Percentiles rank a stretch among this genome's conserved stretches.
Evolutionary conservation across 1,140 invertebrate genomes (phyloP).

Genomic region (Agrypnia vestita): DNA sequence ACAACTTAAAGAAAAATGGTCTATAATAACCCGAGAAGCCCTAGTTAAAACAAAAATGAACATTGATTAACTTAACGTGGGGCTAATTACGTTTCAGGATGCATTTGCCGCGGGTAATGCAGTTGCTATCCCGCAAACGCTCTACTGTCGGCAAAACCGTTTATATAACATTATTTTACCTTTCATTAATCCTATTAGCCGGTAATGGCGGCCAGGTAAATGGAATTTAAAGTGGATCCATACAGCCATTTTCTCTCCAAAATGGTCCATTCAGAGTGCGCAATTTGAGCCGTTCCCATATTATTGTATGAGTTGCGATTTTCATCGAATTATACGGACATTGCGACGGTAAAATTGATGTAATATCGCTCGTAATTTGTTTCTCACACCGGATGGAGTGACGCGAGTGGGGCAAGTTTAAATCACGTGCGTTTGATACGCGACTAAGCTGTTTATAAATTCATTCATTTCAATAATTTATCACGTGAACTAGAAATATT

Average conservation of each 20-base stretch:
- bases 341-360: slow-evolving; percentile 19
- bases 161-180: slow-evolving; percentile 33
- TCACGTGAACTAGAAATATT: too few relatives aligned
- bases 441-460: too few relatives aligned
- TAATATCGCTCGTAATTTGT: not conserved
- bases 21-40: too few relatives aligned
- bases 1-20: too few relatives aligned
- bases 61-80: too few relatives aligned
- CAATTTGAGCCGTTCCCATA: slow-evolving; percentile 10
- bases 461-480: too few relatives aligned
- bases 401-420: too few relatives aligned
- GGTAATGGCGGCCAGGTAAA: slow-evolving; percentile 40
- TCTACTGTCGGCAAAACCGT: slow-evolving; percentile 12
- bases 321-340: slow-evolving; percentile 11
- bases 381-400: too few relatives aligned
- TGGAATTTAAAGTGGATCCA: slow-evolving; percentile 28
- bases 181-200: slow-evolving; percentile 43
- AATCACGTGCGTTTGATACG: too few relatives aligned
- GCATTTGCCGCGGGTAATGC: slow-evolving; percentile 29
- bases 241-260: not conserved
- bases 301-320: slow-evolving; percentile 15
- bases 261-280: slow-evolving; percentile 13
- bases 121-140: not conserved
- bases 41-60: too few relatives aligned
- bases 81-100: not conserved